Percentiles rank a stretch among this genome's conserved stretches.
phyloP scores from a whole-genome alignment of 2,888 invertebrate genomes.

The Melieria crassipennis region DNA sequence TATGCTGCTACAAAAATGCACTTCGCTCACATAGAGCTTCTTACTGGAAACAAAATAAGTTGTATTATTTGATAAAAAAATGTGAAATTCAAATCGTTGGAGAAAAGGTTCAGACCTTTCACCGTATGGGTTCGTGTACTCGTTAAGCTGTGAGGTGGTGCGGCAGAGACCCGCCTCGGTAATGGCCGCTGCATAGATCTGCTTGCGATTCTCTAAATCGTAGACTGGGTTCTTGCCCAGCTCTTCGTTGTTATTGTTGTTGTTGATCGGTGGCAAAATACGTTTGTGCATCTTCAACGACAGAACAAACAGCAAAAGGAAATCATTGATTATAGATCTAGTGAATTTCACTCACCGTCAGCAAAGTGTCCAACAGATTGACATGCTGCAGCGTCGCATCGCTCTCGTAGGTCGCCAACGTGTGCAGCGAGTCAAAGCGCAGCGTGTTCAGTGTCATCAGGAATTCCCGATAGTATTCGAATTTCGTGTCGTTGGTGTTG shows the following conservation, averaged over 20 bases:
- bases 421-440: conserved; percentile 48
- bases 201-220: conserved; percentile 17
- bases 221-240: no score
- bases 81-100: no score
- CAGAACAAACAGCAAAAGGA: not conserved
- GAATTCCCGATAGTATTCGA: conserved; percentile 52
- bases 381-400: conserved; percentile 51
- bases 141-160: conserved; percentile 51
- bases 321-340: not conserved
- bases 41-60: conserved; percentile 35
- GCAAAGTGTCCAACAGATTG: conserved; percentile 47
- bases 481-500: conserved; percentile 25
- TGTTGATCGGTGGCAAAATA: not conserved
- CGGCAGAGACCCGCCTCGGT: conserved; percentile 61
- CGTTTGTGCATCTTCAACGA: conserved; percentile 8
- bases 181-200: conserved; percentile 50
- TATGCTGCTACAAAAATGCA: conserved; percentile 47
- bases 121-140: conserved; percentile 55
- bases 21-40: conserved; percentile 35
- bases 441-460: conserved; percentile 48
- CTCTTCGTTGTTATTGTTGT: no score
- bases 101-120: conserved; percentile 41
- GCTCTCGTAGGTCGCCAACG: conserved; percentile 48
- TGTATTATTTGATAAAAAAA: not conserved
- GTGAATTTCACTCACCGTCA: conserved; percentile 36